phyloP scores from a whole-genome alignment of 2,113 vertebrate genomes.

The Myotis lucifugus region DNA sequence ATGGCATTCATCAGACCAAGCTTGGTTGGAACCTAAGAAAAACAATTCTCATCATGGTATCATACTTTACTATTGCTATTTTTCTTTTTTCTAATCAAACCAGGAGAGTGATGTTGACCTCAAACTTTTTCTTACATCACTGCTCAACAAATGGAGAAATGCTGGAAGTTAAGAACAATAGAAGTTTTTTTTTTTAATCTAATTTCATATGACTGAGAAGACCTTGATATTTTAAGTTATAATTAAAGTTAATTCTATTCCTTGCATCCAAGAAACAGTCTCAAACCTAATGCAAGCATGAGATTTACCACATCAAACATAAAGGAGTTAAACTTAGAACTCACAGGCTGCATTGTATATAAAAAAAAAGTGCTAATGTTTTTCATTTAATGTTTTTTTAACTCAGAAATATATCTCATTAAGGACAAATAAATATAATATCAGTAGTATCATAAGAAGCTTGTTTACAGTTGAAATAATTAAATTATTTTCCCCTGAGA shows the following conservation, averaged over 20 bases:
- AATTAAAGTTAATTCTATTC: background rate
- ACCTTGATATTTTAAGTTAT: constrained; percentile 16
- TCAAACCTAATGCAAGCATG: background rate
- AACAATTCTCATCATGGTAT: background rate
- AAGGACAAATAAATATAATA: constrained; percentile 67
- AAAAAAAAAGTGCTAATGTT: background rate
- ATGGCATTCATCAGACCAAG: background rate
- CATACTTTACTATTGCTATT: background rate
- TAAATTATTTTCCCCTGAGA: constrained; percentile 57
- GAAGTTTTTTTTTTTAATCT: background rate
- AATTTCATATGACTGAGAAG: background rate
- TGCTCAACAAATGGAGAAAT: background rate
- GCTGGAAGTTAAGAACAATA: background rate
- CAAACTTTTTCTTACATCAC: background rate
- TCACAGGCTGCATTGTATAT: background rate
- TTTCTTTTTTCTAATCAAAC: background rate
- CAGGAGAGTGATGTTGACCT: background rate
- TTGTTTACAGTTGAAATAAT: constrained; percentile 67
- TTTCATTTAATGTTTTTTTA: background rate
- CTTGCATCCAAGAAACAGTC: background rate
- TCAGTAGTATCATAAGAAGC: constrained; percentile 56
- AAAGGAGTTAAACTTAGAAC: constrained; percentile 47
- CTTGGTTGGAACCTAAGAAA: background rate
- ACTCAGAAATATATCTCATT: constrained; percentile 37
- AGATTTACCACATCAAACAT: background rate